These are phyloP conservation scores for Phylloscopus trochilus DNA, from an alignment of 2,113 vertebrate genomes.

Conservation along the genomic window DNA sequence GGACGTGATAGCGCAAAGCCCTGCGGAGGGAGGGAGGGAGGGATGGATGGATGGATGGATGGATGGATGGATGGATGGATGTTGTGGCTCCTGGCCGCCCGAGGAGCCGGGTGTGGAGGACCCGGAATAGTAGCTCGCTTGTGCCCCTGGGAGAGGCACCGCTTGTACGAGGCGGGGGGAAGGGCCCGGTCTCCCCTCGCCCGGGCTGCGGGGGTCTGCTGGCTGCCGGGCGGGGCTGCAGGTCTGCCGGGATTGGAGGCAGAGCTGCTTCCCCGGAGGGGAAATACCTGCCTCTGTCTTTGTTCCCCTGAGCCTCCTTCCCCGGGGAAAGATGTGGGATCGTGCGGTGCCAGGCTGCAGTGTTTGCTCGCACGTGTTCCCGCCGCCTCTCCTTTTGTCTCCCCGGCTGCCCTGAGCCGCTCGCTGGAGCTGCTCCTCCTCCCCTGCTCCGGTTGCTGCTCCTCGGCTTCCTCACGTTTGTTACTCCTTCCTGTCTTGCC, in stretches of 20 bases:
- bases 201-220: not conserved
- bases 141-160: not conserved
- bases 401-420: not conserved
- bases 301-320: not conserved
- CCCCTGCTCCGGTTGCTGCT: not conserved
- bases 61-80: too few relatives aligned
- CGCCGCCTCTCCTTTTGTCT: slow-evolving; percentile 15
- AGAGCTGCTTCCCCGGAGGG: not conserved
- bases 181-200: too few relatives aligned
- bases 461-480: not conserved
- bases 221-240: not conserved
- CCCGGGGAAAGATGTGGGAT: not conserved
- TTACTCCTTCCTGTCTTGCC: not conserved
- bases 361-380: not conserved
- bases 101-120: not conserved
- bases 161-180: not conserved
- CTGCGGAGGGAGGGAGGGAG: too few relatives aligned
- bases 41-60: too few relatives aligned
- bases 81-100: not conserved
- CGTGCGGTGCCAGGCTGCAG: not conserved
- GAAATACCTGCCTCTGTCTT: not conserved
- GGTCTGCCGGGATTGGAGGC: not conserved
- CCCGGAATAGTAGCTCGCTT: fast-evolving
- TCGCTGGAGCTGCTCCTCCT: not conserved
- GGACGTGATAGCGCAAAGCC: not conserved